These are phyloP conservation scores for Hoplodrina blanda DNA, from an alignment of 2,888 invertebrate genomes.

Conservation along the genomic window DNA sequence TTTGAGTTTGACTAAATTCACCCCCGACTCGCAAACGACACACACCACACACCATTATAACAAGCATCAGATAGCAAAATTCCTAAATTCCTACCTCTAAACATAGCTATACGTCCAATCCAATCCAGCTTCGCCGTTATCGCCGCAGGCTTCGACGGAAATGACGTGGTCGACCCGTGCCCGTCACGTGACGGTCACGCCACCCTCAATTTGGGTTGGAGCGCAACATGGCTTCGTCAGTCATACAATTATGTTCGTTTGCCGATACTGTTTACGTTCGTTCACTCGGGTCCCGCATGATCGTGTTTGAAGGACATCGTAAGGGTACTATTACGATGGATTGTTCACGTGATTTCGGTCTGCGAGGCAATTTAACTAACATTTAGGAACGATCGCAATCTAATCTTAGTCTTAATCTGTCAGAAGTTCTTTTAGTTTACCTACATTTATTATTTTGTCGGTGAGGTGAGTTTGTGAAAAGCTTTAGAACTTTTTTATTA, in stretches of 20 bases:
- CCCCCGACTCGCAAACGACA: not conserved
- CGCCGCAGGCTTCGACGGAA: conserved; percentile 43
- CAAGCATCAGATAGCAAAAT: not conserved
- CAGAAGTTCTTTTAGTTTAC: too few species aligned
- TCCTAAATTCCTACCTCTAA: not conserved
- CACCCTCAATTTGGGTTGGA: conserved; percentile 65
- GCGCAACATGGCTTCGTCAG: conserved; percentile 67
- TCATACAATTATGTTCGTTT: conserved; percentile 44
- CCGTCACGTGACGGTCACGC: conserved; percentile 60
- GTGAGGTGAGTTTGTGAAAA: too few species aligned
- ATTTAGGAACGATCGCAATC: too few species aligned
- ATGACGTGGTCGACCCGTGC: conserved; percentile 58
- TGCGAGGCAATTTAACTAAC: too few species aligned
- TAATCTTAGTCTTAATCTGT: too few species aligned
- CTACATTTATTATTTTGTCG: too few species aligned
- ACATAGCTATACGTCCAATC: not conserved
- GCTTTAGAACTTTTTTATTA: too few species aligned
- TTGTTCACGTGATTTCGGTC: not conserved
- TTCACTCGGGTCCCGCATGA: conserved; percentile 43
- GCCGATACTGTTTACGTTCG: conserved; percentile 28
- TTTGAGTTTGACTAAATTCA: not conserved
- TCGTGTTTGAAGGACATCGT: conserved; percentile 25
- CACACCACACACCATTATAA: too few species aligned
- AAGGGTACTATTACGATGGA: conserved; percentile 1
- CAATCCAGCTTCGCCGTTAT: conserved; percentile 1